A percentile compares a stretch with the other conserved stretches of the same genome.
Conservation (phyloP, 2,888 invertebrate genomes). For the Lysandra bellargus region DNA sequence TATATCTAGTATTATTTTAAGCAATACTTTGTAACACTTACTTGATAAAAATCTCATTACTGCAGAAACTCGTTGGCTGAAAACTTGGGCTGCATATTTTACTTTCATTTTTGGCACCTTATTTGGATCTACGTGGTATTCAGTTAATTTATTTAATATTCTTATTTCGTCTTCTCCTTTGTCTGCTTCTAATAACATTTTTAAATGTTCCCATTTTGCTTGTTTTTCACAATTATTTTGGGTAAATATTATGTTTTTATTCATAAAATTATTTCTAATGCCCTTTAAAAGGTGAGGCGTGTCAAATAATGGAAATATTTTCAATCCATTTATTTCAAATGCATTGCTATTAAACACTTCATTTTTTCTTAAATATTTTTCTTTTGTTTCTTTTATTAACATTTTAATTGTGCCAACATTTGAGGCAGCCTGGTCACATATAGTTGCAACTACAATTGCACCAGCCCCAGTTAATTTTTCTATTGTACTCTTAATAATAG, state of each 20-base stretch:
- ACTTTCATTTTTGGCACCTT: conserved; percentile 24
- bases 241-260: not conserved
- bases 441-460: conserved; percentile 12
- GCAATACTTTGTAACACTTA: not conserved
- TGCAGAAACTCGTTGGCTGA: conserved; percentile 26
- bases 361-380: conserved; percentile 21
- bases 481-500: not conserved
- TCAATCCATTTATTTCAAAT: not conserved
- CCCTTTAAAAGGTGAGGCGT: conserved; percentile 25
- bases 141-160: conserved; percentile 25
- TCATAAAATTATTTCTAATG: not conserved
- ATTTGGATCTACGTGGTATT: not conserved
- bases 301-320: conserved; percentile 32
- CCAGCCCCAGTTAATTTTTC: not conserved
- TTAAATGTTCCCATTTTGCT: conserved; percentile 23
- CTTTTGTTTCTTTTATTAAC: conserved; percentile 17
- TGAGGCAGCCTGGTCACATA: conserved; percentile 18
- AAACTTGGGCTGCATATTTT: conserved; percentile 14
- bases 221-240: not conserved
- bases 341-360: conserved; percentile 15
- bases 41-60: conserved; percentile 6
- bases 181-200: conserved; percentile 16
- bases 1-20: conserved; percentile 15
- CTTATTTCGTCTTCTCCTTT: conserved; percentile 25
- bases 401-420: conserved; percentile 18